These are phyloP conservation scores for Lophochroa leadbeateri DNA, from an alignment of 2,113 vertebrate genomes.

Conservation along the genomic window DNA sequence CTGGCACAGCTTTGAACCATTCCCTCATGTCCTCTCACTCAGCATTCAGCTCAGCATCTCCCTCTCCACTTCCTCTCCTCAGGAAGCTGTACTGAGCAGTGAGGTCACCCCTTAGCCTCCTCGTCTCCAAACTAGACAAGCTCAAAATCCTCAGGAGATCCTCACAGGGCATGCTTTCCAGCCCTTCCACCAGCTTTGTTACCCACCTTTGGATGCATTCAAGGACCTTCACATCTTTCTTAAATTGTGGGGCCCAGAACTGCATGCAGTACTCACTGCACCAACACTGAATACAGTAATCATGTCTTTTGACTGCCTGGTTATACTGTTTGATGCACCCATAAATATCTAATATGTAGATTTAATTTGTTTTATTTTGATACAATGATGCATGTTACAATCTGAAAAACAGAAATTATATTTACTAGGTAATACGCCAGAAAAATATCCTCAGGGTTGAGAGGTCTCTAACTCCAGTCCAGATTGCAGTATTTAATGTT, in stretches of 20 bases:
- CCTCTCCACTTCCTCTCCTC: not conserved
- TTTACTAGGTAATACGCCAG: not conserved
- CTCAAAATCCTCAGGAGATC: not conserved
- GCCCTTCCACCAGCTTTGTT: not conserved
- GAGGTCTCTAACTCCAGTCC: not conserved
- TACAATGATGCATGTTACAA: not conserved
- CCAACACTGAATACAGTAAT: not conserved
- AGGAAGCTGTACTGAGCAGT: not conserved
- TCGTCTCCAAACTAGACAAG: not conserved
- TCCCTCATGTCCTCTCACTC: fast-evolving
- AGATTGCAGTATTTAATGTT: not conserved
- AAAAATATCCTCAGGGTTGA: not conserved
- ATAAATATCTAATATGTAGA: not conserved
- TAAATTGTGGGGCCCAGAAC: not conserved
- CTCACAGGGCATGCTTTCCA: not conserved
- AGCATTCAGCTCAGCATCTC: not conserved
- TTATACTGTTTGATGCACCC: not conserved
- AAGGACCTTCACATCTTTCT: not conserved
- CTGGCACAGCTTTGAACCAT: not conserved
- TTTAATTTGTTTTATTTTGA: not conserved
- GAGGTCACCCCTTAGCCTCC: fast-evolving
- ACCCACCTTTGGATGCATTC: not conserved
- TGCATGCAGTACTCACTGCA: not conserved
- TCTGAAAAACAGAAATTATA: not conserved
- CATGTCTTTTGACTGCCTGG: fast-evolving